phyloP scores from a whole-genome alignment of 2,888 invertebrate genomes.

The Sialis fuliginosa region DNA sequence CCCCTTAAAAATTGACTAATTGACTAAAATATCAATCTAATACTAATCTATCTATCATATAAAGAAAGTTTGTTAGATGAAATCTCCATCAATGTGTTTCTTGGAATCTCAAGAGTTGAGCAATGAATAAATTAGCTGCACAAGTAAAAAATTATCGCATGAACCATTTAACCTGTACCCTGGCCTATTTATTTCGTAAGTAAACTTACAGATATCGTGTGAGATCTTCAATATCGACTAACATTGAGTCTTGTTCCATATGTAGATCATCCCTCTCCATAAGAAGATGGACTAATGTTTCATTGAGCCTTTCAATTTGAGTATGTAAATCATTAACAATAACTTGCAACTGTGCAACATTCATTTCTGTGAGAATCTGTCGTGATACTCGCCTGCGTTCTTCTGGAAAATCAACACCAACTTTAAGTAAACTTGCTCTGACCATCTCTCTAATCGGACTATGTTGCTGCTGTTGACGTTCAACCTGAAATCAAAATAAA shows the following conservation, averaged over 20 bases:
- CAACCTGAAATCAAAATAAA: slow-evolving; percentile 23
- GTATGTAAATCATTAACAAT: slow-evolving; percentile 89
- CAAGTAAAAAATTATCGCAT: too few species aligned
- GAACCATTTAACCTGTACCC: too few species aligned
- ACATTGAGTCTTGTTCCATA: slow-evolving; percentile 96
- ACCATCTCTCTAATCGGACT: slow-evolving; percentile 80
- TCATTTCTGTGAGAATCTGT: slow-evolving; percentile 80
- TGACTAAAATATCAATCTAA: too few species aligned
- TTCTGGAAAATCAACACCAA: slow-evolving; percentile 66
- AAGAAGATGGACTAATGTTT: slow-evolving; percentile 71
- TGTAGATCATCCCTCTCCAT: slow-evolving; percentile 90
- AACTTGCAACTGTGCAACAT: slow-evolving; percentile 83
- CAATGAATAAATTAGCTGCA: too few species aligned
- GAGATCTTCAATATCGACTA: slow-evolving; percentile 92
- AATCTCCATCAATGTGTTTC: too few species aligned
- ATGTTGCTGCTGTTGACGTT: slow-evolving; percentile 49
- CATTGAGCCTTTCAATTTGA: slow-evolving; percentile 84
- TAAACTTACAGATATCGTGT: slow-evolving; percentile 68
- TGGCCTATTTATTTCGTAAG: too few species aligned
- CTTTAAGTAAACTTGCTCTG: slow-evolving; percentile 58
- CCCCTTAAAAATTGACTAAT: too few species aligned
- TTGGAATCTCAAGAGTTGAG: too few species aligned
- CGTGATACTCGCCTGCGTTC: slow-evolving; percentile 69
- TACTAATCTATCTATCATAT: too few species aligned
- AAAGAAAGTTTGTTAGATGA: too few species aligned